These are phyloP conservation scores for Achroia grisella DNA, from an alignment of 1,140 invertebrate species.

Conservation along the genomic window DNA sequence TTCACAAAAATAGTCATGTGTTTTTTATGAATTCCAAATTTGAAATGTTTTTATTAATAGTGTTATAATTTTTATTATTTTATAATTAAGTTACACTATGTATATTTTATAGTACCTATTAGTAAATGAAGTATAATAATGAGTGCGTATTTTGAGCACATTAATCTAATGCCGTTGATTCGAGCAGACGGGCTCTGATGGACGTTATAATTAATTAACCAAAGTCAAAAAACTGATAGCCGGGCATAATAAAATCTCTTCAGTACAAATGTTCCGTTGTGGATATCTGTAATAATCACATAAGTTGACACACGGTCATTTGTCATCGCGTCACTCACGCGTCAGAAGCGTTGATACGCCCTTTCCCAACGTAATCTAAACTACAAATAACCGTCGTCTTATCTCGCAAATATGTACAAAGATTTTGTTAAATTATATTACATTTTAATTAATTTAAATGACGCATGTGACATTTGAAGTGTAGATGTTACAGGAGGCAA, in stretches of 20 bases:
- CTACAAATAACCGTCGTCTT: background rate
- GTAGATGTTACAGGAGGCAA: constrained; percentile 1
- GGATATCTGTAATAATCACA: constrained; percentile 16
- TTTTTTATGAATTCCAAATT: too few species aligned
- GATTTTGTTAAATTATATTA: background rate
- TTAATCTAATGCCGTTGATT: constrained; percentile 15
- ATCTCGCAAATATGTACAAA: background rate
- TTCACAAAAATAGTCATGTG: too few species aligned
- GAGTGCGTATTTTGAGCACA: background rate
- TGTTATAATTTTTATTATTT: too few species aligned
- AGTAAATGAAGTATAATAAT: too few species aligned
- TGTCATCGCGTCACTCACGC: constrained; percentile 49
- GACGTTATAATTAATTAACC: constrained; percentile 26
- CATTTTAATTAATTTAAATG: constrained; percentile 16
- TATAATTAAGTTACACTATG: too few species aligned
- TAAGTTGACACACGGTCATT: constrained; percentile 35
- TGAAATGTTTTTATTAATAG: too few species aligned
- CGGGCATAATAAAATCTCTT: constrained; percentile 7
- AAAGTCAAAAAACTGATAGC: constrained; percentile 9
- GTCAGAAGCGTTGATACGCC: constrained; percentile 45
- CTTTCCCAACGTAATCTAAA: constrained; percentile 35
- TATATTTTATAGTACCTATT: too few species aligned
- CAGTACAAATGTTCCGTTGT: constrained; percentile 3
- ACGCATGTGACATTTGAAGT: constrained; percentile 14
- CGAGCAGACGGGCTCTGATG: constrained; percentile 8